Conservation (phyloP, 2,113 vertebrate species). For the Dipodomys ordii region DNA sequence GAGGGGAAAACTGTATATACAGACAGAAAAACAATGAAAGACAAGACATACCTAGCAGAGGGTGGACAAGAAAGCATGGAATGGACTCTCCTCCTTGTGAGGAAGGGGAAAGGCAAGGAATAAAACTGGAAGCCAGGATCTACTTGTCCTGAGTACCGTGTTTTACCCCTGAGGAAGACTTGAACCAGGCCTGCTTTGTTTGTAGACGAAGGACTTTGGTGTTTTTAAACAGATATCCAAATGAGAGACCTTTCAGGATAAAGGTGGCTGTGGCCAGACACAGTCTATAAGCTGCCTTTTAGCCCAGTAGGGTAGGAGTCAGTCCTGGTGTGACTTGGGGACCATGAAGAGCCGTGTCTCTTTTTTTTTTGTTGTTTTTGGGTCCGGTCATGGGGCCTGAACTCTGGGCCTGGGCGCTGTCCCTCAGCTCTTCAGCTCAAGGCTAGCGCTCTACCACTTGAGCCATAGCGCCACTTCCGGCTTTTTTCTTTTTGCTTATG, state of each 20-base stretch:
- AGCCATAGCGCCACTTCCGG: no score
- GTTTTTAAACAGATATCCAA: background rate
- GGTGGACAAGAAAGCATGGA: background rate
- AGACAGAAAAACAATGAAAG: background rate
- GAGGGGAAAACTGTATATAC: background rate
- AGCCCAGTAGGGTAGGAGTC: background rate
- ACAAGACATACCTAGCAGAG: background rate
- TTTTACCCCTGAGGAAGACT: background rate
- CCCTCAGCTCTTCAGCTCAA: no score
- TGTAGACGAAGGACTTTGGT: background rate
- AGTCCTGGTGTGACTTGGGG: background rate
- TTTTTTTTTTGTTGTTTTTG: no score
- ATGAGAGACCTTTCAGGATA: background rate
- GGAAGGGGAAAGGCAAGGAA: background rate
- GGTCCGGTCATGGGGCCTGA: no score
- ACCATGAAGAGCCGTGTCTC: background rate
- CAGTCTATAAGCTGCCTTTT: background rate
- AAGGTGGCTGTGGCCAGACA: background rate
- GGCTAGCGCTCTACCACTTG: no score
- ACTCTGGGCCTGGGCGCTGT: no score
- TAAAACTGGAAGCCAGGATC: background rate
- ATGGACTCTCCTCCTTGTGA: background rate
- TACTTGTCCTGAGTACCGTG: background rate
- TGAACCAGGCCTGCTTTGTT: background rate
- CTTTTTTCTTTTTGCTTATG: no score